Evolutionary conservation across 2,888 invertebrate genomes (phyloP), one percentile per base, ranked within the genome.

Genomic region (Hylaea fasciaria): DNA sequence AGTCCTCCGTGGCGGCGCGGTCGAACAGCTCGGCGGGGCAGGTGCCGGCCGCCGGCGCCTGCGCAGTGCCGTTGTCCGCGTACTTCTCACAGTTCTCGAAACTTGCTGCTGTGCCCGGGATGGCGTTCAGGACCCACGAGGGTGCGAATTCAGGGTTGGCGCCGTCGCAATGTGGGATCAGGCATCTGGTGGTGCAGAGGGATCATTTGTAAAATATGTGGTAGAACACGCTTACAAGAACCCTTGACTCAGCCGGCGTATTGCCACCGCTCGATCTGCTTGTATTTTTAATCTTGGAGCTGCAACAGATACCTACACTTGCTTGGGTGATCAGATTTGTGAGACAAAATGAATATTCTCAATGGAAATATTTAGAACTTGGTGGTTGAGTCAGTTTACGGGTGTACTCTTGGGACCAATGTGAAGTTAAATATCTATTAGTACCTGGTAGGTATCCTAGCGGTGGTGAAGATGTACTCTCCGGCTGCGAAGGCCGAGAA

Each of bases 391-490:
- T 3, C 22, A 22, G 22, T 22, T 22, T 22, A 22, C 22, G 22
- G 5, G 22, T 3, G 22, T 22, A 3, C 5, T 22, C 32, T 32
- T 32, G 32, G 32, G 9, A 32, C 9, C 10, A 2, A 32, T 32
- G 10, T 32, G 32, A 32, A 10, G 1, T 1, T 32, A 32, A 7
- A 7, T 32, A 9, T 7, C 32, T 9, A 32, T 32, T 9, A 7
- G 32, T 70, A 91, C 91, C 91, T 89, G 49, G 85, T 79, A 0
- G 83, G 84, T 66, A 91, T 87, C 60, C 91, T 87, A 8, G 88
- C 89, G 0, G 88, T 88, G 0, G 91, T 91, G 60, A 91, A 91
- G 61, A 91, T 88, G 52, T 90, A 91, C 70, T 91, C 91, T 14
- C 90, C 89, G 0, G 90, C 76, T 0, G 89, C 90, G 53, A 89